Base-by-base conservation (phyloP, 2,797 vertebrate genomes). In the Poeciliopsis gracilis region DNA sequence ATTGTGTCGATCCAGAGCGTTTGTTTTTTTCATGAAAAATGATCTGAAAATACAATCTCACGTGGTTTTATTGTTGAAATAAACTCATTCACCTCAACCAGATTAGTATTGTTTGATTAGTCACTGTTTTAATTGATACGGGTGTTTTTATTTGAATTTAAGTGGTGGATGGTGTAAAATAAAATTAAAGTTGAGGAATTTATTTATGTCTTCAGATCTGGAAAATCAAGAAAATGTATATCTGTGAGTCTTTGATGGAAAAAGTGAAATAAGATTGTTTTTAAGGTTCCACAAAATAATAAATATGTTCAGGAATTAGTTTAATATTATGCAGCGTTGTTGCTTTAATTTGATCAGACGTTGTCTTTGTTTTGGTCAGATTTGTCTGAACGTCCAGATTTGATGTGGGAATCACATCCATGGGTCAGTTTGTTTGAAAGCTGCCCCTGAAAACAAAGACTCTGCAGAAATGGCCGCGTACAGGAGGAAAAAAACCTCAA, bases 381-480 rank as follows among this genome's bases (percentile, higher is more conserved):
- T 1, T 2, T 43, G 10, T 43, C 13, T 66, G 4, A 70, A 38
- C 12, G 33, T 23, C 15, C 23, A 36, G 20, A 18, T 18, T 7
- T 33, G 47, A 41, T 43, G 53, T 51, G 53, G 20, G 30, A 61
- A 28, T 78, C 73, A 30, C 53, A 20, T 25, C 36, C 30, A 30
- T 45, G 45, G 61, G 53, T 75, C 53, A 53, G 75, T 66, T 1
- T 36, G 61, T 30, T 1, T 78, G 67, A 9, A 66, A 72, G 46
- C 66, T 74, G 69, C 76, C 51, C 43, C 59, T 72, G 70, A 66
- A 79, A 74, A 89, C 87, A 89, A 87, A 89, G 87, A 77, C 63
- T n/a, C 43, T 45, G 45, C 49, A 53, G 38, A 25, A 23, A 18
- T 41, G 36, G 38, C 23, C 4, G 36, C 10, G 20, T 13, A 6